Conservation (phyloP, 2,113 vertebrate genomes). For the Cygnus buccinator region DNA sequence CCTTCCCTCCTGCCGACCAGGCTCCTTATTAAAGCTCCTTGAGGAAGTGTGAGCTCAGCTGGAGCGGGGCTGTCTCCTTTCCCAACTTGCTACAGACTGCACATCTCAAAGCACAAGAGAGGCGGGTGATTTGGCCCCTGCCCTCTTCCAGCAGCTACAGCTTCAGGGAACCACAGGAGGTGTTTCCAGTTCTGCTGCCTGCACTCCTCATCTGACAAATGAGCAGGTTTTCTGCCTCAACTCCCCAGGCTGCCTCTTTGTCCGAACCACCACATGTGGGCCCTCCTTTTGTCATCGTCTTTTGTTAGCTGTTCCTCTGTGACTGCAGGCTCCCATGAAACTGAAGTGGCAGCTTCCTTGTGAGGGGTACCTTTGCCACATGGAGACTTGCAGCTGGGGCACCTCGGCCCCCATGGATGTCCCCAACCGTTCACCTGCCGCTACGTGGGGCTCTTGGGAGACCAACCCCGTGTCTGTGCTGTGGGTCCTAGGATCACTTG, state of each 20-base stretch:
- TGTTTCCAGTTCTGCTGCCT: constrained; percentile 9
- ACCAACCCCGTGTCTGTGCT: rapidly evolving
- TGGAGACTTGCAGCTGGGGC: not conserved
- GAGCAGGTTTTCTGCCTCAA: not conserved
- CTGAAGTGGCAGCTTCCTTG: not conserved
- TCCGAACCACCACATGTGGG: not conserved
- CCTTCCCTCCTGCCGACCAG: not conserved
- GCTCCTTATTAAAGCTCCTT: constrained; percentile 7
- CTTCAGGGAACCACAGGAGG: constrained; percentile 15
- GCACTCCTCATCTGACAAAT: not conserved
- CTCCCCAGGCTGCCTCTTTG: not conserved
- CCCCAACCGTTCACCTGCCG: not conserved
- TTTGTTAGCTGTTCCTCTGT: not conserved
- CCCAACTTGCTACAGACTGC: not conserved
- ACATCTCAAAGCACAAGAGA: constrained; percentile 15
- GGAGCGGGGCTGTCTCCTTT: not conserved
- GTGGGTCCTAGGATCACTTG: not conserved
- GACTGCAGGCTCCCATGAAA: not conserved
- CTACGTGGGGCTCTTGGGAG: not conserved
- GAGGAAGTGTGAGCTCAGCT: not conserved
- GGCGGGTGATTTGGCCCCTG: not conserved
- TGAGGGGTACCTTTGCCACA: not conserved
- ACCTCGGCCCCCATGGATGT: not conserved
- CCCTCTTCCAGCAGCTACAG: not conserved
- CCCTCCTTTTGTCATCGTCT: not conserved